Conservation (phyloP, 35 echinoderm and acorn worm species). For the Lytechinus pictus region DNA sequence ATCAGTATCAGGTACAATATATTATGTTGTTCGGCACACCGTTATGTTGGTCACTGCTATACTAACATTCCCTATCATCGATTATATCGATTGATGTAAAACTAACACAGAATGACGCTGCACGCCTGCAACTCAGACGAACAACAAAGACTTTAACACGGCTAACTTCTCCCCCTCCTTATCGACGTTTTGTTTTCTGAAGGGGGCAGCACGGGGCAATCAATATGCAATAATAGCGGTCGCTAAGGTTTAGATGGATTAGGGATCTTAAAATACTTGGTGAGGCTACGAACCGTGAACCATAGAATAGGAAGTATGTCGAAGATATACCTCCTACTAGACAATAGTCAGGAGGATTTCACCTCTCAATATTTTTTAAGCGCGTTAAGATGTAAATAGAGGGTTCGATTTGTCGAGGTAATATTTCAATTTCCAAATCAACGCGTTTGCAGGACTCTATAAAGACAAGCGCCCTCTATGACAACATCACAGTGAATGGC, state of each 20-base stretch:
- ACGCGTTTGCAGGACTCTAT: too few species aligned
- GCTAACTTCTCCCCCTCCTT: background rate
- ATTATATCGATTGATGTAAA: background rate
- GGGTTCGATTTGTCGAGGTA: too few species aligned
- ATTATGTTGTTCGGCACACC: background rate
- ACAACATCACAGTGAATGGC: too few species aligned
- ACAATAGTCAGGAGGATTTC: background rate
- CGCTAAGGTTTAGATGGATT: background rate
- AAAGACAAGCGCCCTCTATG: too few species aligned
- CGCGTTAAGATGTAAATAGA: background rate
- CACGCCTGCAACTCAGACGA: background rate
- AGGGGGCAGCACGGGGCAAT: background rate
- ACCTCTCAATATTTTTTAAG: background rate
- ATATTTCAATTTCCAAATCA: too few species aligned
- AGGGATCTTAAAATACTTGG: background rate
- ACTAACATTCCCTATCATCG: background rate
- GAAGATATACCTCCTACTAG: background rate
- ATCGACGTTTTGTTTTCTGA: background rate
- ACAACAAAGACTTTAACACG: background rate
- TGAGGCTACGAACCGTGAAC: background rate
- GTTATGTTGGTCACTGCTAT: background rate
- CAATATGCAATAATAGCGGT: background rate
- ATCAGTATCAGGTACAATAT: background rate
- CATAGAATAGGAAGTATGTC: background rate
- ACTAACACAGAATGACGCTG: background rate